phyloP scores from a whole-genome alignment of 2,797 vertebrate genomes.

The Apodemus agrarius region DNA sequence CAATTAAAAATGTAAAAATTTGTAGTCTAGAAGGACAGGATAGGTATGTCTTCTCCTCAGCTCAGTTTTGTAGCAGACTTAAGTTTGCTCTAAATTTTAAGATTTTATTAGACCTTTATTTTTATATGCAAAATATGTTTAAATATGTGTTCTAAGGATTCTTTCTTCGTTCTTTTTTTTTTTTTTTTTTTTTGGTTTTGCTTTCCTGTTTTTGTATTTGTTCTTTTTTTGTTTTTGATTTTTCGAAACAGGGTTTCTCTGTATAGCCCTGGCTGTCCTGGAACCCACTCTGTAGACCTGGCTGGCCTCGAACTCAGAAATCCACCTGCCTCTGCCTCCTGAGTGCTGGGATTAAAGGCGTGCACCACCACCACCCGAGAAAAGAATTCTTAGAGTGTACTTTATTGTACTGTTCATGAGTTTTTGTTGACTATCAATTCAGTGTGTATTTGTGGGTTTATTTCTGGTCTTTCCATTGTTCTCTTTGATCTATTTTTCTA shows the following conservation, averaged over 20 bases:
- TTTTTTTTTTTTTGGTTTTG: no score
- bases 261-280: no score
- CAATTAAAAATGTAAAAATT: neutral
- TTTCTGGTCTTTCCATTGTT: slow-evolving; percentile 50
- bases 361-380: no score
- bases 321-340: no score
- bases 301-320: no score
- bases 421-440: slow-evolving; percentile 37
- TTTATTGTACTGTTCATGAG: neutral
- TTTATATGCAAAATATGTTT: neutral
- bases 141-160: neutral
- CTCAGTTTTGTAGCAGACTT: neutral
- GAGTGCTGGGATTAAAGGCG: no score
- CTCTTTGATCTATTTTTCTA: slow-evolving; percentile 62
- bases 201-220: no score
- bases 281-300: no score
- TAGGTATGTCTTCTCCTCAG: neutral
- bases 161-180: no score
- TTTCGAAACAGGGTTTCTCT: no score
- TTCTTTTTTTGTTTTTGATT: no score
- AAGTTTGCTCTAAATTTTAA: neutral
- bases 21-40: neutral
- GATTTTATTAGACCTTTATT: neutral
- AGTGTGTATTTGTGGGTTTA: slow-evolving; percentile 3
- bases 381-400: no score